Base-by-base conservation (phyloP, 2,113 vertebrate species). In the Hoplias malabaricus region DNA sequence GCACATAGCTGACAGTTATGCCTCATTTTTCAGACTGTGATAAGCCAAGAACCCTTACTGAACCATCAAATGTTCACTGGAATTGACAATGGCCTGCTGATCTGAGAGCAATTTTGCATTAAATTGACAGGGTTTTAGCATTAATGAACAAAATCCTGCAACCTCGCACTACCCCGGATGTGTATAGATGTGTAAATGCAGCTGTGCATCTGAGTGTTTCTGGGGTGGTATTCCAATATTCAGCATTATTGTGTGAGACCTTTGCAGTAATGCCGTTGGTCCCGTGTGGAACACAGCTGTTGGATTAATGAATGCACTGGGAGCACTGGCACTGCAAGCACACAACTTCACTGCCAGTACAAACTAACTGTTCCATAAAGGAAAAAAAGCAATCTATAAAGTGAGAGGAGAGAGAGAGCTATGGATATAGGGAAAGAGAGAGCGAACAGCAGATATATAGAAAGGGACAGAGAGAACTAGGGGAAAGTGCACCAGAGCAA, bases 221-320 rank as follows among this genome's bases (percentile, higher is more conserved):
- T 61, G 13, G 34, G 12, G 56, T 59, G 62, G 62, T 36, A 69
- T 62, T 69, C 27, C 69, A 36, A 4, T 69, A 25, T 78, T 76
- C 75, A 50, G 54, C 29, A 19, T 63, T 23, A 38, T 21, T 21
- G 75, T 72, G 38, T 69, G 70, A 73, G 73, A 54, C 56, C 34
- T 40, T 23, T 48, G 54, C 72, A 83, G 69, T 54, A 40, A 40
- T 59, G 46, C 66, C 34, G 71, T 78, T 82, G n/a, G 69, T 62
- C 69, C 56, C 13, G 69, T 63, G 65, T 76, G 75, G 75, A 79
- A 65, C 75, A 65, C 80, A 84, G 84, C 82, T 83, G 82, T 48
- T 40, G 75, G 63, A 70, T 80, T 85, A 82, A 84, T 82, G 84
- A 81, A 75, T 36, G 12, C 42, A 69, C 48, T 50, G 61, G 69